A percentile compares a stretch with the other conserved stretches of the same genome.
Evolutionary conservation across 2,113 vertebrate genomes (phyloP).

Genomic region (Anarrhichthys ocellatus): DNA sequence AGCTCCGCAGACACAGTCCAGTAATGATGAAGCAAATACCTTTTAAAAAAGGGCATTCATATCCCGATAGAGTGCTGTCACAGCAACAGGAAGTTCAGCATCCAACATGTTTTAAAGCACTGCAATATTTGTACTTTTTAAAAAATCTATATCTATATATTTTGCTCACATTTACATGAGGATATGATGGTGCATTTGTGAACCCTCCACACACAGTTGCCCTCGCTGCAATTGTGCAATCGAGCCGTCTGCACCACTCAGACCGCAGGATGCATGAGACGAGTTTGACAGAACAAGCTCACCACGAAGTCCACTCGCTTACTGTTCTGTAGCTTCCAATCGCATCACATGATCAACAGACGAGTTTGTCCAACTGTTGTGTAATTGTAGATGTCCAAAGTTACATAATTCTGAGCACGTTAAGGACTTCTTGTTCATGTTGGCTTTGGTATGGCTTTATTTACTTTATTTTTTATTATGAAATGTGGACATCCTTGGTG

Average conservation of each 20-base stretch:
- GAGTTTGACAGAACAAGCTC: not conserved
- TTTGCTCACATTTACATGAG: no score
- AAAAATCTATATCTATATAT: no score
- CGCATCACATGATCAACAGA: not conserved
- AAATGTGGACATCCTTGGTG: not conserved
- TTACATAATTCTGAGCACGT: not conserved
- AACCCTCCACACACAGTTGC: no score
- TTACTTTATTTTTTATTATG: not conserved
- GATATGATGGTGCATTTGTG: not conserved
- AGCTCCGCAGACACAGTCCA: conserved; percentile 34
- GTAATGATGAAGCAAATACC: conserved; percentile 61
- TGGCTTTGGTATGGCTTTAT: no score
- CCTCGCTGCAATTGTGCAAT: no score
- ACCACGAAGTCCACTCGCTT: not conserved
- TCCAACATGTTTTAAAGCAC: conserved; percentile 12
- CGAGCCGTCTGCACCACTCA: not conserved
- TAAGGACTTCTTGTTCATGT: no score
- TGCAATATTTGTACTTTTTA: not conserved
- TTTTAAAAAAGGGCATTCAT: conserved; percentile 43
- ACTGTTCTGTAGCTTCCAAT: not conserved
- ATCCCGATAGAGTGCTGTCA: conserved; percentile 55
- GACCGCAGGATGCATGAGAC: not conserved
- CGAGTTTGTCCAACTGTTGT: no score
- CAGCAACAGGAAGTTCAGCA: conserved; percentile 57
- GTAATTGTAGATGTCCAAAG: not conserved